Evolutionary conservation across 1,140 invertebrate species (phyloP).

Genomic region (Zaprionus camerounensis): DNA sequence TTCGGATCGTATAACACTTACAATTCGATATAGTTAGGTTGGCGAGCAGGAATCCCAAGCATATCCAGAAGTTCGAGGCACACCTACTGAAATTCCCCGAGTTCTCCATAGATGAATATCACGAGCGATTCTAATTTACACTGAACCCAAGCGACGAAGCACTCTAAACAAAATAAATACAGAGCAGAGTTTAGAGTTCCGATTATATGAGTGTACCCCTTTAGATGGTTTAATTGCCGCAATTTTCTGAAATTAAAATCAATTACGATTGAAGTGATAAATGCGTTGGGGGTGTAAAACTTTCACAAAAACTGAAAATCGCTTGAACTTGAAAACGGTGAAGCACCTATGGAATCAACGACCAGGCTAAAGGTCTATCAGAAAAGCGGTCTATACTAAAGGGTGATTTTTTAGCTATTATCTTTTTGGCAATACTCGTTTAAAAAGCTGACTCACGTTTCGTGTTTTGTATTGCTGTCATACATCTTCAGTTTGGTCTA

Average conservation of each 20-base stretch:
- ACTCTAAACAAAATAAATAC: constrained; percentile 18
- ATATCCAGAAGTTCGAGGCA: constrained; percentile 2
- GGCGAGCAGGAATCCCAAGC: background rate
- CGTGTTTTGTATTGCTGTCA: too few relatives aligned
- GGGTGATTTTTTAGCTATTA: too few relatives aligned
- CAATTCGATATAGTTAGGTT: background rate
- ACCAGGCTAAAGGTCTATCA: constrained; percentile 20
- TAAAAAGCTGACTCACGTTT: too few relatives aligned
- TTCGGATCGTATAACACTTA: constrained; percentile 18
- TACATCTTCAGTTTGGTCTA: too few relatives aligned
- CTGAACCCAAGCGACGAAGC: constrained; percentile 15
- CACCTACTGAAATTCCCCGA: background rate
- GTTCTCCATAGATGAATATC: constrained; percentile 9
- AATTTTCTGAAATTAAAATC: constrained; percentile 69
- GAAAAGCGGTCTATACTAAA: background rate
- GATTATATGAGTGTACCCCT: constrained; percentile 21
- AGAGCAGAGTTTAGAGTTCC: background rate
- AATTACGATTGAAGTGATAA: constrained; percentile 43
- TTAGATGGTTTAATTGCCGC: constrained; percentile 62
- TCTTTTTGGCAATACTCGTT: too few relatives aligned
- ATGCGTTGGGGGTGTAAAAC: constrained; percentile 9
- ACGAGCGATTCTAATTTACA: constrained; percentile 2
- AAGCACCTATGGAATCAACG: constrained; percentile 36
- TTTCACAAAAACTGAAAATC: constrained; percentile 21
- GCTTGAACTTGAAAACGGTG: constrained; percentile 71